Evolutionary conservation across 2,797 vertebrate species (phyloP), one percentile per base, ranked within the genome.

Genomic region (Tragelaphus oryx): DNA sequence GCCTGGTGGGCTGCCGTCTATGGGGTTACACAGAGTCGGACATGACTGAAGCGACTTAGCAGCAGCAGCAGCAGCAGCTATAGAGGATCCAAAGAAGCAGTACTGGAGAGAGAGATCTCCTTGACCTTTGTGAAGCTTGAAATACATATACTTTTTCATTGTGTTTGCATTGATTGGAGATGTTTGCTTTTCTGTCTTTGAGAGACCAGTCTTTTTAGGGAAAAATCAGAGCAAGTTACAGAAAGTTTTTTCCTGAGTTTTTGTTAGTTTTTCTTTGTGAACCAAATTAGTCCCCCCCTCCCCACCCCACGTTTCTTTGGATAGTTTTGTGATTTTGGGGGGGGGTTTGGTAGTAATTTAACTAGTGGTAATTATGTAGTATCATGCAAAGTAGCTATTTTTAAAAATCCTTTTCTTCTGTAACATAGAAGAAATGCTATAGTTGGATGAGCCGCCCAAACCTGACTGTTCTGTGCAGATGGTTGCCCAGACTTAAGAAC

Each of bases 171-270:
- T 87, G 78, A 93, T 92, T 95, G 55, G 41, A 50, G n/a, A 50
- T 93, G 12, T 92, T 80, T 94, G 52, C 37, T 86, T 81, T 93
- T 93, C 50, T 89, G 5, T 88, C 44, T 93, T 82, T 89, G 62
- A 95, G 57, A 79, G 37, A 79, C 46, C 9, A 48, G 1, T 74
- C 7, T 76, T 93, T 91, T 87, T 80, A n/a, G 52, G 68, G n/a
- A 62, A 91, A 60, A 87, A 60, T 68, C 18, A 90, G 50, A 92
- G 76, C 86, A 96, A 92, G 14, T n/a, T 65, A 78, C n/a, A 62
- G 13, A 68, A 33, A 83, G 2, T 54, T 44, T 86, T 81, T 52
- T 18, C 14, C 28, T 62, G 17, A 9, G 13, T 50, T 80, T 85
- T 87, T 59, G 68, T 68, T 55, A 84, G 28, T 91, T 78, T 82